Evolutionary conservation across 2,113 vertebrate genomes (phyloP).

Genomic region (Eurypyga helias): DNA sequence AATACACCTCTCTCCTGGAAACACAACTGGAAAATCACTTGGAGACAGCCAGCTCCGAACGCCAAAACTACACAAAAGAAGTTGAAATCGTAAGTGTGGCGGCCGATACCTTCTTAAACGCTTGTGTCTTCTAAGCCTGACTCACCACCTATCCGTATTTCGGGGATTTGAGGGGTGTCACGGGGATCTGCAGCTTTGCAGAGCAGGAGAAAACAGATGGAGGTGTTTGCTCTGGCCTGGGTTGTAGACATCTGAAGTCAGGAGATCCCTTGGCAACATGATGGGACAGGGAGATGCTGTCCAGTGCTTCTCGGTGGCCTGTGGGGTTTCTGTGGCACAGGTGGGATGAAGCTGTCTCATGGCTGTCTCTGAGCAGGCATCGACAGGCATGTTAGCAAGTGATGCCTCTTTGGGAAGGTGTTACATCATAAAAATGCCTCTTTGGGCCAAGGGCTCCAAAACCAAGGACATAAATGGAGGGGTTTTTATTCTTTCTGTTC

Average conservation of each 20-base stretch:
- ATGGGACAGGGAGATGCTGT: neutral
- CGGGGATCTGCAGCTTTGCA: neutral
- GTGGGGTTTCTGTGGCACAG: neutral
- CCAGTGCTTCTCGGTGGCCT: neutral
- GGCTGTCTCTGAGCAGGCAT: neutral
- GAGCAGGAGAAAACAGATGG: neutral
- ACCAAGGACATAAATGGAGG: neutral
- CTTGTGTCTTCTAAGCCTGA: neutral
- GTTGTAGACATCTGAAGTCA: neutral
- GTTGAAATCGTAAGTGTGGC: constrained; percentile 79
- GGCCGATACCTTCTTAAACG: fast-evolving
- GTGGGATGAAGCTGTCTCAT: neutral
- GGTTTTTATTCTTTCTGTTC: neutral
- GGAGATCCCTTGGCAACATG: neutral
- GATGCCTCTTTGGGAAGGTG: neutral
- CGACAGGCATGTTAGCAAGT: neutral
- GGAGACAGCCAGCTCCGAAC: constrained; percentile 78
- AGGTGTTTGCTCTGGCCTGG: neutral
- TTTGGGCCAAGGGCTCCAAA: neutral
- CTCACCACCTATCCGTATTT: fast-evolving
- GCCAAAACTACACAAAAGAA: constrained; percentile 82
- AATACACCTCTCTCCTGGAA: constrained; percentile 87
- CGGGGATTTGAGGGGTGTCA: neutral
- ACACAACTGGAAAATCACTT: constrained; percentile 90
- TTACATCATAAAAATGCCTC: neutral